A percentile compares a stretch with the other conserved stretches of the same genome.
These are phyloP conservation scores for Mechanitis messenoides DNA, from an alignment of 2,888 invertebrate species.

Conservation along the genomic window DNA sequence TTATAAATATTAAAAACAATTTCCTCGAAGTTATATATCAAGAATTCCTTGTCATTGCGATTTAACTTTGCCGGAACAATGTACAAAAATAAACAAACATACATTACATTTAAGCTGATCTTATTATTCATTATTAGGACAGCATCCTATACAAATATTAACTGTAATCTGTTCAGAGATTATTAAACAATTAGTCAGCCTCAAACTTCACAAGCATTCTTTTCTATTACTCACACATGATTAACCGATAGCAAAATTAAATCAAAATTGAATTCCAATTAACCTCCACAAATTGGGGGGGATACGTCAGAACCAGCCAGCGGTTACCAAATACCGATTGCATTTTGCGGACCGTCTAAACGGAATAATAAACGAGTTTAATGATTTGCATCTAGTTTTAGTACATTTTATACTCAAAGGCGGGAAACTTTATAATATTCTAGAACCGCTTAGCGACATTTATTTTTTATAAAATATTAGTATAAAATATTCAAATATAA, in stretches of 20 bases:
- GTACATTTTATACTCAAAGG: constrained; percentile 25
- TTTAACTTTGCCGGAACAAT: too few relatives aligned
- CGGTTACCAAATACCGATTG: constrained; percentile 40
- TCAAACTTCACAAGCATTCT: constrained; percentile 10
- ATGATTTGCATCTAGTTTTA: constrained; percentile 36
- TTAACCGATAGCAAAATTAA: constrained; percentile 4
- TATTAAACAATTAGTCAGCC: constrained; percentile 5
- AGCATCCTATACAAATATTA: constrained; percentile 4
- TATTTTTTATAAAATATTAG: too few relatives aligned
- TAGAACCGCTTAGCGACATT: constrained; percentile 1
- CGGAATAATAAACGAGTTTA: constrained; percentile 35
- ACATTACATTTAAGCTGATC: too few relatives aligned
- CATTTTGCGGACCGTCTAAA: constrained; percentile 37
- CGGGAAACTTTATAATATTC: constrained; percentile 16
- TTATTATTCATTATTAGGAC: neutral
- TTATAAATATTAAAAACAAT: too few relatives aligned
- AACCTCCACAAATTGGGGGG: constrained; percentile 20
- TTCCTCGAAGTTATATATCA: too few relatives aligned
- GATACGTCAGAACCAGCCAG: constrained; percentile 40
- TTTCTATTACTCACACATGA: constrained; percentile 1
- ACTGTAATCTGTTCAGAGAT: neutral
- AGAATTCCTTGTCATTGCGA: too few relatives aligned
- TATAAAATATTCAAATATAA: neutral
- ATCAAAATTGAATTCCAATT: constrained; percentile 6
- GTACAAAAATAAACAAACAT: too few relatives aligned